A percentile compares a stretch with the other conserved stretches of the same genome.
These are phyloP conservation scores for Paralvinella palmiformis DNA, from an alignment of 1,140 invertebrate species.

Conservation along the genomic window DNA sequence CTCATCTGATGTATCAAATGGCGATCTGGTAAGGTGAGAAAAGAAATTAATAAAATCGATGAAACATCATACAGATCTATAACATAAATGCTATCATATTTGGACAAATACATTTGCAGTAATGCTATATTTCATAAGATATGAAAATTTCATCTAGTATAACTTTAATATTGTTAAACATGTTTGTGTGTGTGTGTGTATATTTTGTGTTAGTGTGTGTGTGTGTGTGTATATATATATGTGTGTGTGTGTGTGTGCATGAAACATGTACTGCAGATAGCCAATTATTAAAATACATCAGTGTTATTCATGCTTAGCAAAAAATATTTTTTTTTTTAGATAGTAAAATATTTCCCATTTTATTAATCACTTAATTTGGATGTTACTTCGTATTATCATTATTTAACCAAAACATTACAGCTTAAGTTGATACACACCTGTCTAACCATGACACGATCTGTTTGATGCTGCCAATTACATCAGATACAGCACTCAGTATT, in stretches of 20 bases:
- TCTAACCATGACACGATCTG: slow-evolving; percentile 81
- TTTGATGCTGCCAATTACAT: slow-evolving; percentile 76
- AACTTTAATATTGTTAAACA: too few species aligned
- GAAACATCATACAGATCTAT: slow-evolving; percentile 12
- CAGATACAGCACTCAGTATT: slow-evolving; percentile 74
- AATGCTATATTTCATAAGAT: background rate
- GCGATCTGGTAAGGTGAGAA: slow-evolving; percentile 53
- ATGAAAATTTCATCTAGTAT: background rate
- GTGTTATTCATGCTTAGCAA: background rate
- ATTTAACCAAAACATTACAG: background rate
- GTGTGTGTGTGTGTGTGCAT: too few species aligned
- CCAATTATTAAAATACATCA: background rate
- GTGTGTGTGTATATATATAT: too few species aligned
- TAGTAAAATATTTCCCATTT: background rate
- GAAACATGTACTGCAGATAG: background rate
- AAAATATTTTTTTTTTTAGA: background rate
- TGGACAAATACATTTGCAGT: background rate
- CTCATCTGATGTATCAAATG: slow-evolving; percentile 64
- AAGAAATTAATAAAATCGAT: background rate
- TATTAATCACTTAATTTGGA: background rate
- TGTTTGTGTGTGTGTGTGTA: too few species aligned
- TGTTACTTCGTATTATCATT: background rate
- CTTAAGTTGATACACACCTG: slow-evolving; percentile 49
- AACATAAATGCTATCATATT: background rate
- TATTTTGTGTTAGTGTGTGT: too few species aligned